Evolutionary conservation across 2,113 vertebrate species (phyloP).

Genomic region (Sapajus apella): DNA sequence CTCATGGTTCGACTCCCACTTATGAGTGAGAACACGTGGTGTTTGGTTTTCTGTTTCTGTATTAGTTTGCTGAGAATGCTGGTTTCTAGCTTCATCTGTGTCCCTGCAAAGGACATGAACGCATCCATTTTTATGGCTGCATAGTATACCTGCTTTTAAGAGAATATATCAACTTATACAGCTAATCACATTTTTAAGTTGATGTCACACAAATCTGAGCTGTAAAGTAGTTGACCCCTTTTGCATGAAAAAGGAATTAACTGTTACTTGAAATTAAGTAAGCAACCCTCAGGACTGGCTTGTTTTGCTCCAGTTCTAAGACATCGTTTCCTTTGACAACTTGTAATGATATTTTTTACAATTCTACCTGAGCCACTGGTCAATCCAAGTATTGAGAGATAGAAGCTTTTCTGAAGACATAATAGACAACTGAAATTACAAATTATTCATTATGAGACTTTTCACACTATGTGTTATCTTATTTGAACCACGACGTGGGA

Average conservation of each 20-base stretch:
- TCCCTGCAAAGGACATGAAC: too few relatives aligned
- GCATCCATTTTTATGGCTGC: too few relatives aligned
- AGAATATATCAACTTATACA: neutral
- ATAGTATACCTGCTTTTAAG: neutral
- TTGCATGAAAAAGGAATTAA: neutral
- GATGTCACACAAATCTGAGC: neutral
- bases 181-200: neutral
- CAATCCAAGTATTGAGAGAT: neutral
- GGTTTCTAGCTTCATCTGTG: too few relatives aligned
- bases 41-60: too few relatives aligned
- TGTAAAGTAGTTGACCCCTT: neutral
- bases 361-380: neutral
- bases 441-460: slow-evolving; percentile 45
- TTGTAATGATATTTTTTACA: neutral
- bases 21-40: too few relatives aligned
- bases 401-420: neutral
- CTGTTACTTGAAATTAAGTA: neutral
- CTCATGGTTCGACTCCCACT: too few relatives aligned
- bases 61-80: too few relatives aligned
- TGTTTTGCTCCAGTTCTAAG: neutral
- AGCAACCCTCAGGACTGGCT: neutral
- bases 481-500: neutral
- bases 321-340: neutral
- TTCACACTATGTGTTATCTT: neutral
- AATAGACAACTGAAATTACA: neutral